Evolutionary conservation across 2,797 vertebrate species (phyloP).

Genomic region (Hemibagrus guttatus): DNA sequence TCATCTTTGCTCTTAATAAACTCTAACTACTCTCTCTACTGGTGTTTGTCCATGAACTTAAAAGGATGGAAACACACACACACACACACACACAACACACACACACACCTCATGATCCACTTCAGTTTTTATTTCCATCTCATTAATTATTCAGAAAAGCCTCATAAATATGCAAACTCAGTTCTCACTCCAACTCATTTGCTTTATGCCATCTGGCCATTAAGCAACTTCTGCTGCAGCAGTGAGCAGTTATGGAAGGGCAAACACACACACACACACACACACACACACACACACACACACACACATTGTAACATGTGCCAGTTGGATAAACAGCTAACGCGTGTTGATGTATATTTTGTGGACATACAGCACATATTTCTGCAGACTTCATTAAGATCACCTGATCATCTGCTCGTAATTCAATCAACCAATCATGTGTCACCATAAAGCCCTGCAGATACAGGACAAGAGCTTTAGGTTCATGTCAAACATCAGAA

Average conservation of each 20-base stretch:
- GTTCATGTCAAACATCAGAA: neutral
- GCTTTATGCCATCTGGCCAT: constrained; percentile 59
- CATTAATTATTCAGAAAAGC: constrained; percentile 56
- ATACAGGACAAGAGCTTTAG: neutral
- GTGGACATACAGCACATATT: too few species aligned
- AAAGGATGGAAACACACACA: neutral
- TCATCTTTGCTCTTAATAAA: neutral
- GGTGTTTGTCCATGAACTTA: neutral
- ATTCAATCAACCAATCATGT: neutral
- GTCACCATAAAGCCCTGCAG: neutral
- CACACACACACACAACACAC: neutral
- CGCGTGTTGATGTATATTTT: neutral
- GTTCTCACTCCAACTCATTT: constrained; percentile 56
- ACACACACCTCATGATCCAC: constrained; percentile 32
- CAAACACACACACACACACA: constrained; percentile 31
- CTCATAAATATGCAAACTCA: constrained; percentile 57
- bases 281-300: constrained; percentile 5
- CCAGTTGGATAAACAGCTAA: neutral
- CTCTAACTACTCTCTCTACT: neutral
- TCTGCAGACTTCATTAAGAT: neutral
- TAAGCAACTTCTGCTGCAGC: constrained; percentile 48
- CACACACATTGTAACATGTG: neutral
- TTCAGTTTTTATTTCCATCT: constrained; percentile 43
- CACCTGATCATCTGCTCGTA: neutral
- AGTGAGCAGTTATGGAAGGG: constrained; percentile 32